Conservation (phyloP, 2,113 vertebrate genomes). For the Melanerpes aurifrons region DNA sequence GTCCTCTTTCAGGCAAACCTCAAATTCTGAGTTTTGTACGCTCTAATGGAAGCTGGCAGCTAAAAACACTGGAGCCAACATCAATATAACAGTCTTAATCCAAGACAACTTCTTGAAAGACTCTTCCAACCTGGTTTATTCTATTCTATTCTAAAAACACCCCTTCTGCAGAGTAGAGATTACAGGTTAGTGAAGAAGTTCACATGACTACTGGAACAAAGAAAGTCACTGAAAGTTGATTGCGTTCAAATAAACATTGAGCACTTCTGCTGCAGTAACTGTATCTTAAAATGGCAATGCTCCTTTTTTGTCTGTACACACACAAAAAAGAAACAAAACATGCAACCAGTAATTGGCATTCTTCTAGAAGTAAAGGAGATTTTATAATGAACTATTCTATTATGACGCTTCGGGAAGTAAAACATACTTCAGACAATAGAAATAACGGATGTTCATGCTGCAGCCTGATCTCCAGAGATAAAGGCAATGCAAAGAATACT, state of each 20-base stretch:
- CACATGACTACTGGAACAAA: not conserved
- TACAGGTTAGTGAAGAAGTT: not conserved
- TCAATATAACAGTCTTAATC: not conserved
- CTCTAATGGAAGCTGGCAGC: not conserved
- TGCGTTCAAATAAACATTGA: not conserved
- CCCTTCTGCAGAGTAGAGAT: not conserved
- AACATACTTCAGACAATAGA: not conserved
- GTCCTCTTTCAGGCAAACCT: not conserved
- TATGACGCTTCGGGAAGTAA: not conserved
- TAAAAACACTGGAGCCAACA: not conserved
- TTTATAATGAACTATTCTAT: not conserved
- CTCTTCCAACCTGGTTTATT: no score
- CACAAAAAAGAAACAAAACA: not conserved
- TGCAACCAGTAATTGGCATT: not conserved
- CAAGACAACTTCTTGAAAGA: not conserved
- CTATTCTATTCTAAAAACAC: not conserved
- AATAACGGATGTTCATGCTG: conserved; percentile 7
- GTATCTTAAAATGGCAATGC: not conserved
- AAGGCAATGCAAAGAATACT: not conserved
- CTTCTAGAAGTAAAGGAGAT: not conserved
- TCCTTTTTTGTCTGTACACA: not conserved
- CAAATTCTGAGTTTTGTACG: not conserved
- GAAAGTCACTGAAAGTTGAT: not conserved
- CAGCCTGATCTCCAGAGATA: not conserved
- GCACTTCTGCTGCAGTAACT: not conserved